Percentiles rank a stretch among this genome's conserved stretches.
phyloP scores from a whole-genome alignment of 2,113 vertebrate genomes.

The Callionymus lyra region DNA sequence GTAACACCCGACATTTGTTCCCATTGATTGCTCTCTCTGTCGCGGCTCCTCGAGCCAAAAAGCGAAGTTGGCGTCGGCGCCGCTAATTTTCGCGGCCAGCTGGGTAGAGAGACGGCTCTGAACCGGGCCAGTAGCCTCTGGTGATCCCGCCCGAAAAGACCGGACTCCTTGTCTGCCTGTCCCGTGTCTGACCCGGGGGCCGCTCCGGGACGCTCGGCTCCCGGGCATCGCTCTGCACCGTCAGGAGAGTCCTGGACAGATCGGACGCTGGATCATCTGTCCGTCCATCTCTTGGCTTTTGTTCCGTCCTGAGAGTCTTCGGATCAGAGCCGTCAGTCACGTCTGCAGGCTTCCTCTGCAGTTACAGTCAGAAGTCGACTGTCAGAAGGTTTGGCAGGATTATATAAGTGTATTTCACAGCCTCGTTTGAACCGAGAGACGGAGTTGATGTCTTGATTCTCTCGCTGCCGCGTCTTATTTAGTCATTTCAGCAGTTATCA shows the following conservation, averaged over 20 bases:
- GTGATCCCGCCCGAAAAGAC: slow-evolving; percentile 12
- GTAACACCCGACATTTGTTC: slow-evolving; percentile 30
- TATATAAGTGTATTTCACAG: slow-evolving; percentile 2
- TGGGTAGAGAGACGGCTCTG: slow-evolving; percentile 1
- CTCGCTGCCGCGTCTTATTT: too few relatives aligned
- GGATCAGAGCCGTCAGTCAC: slow-evolving; percentile 8
- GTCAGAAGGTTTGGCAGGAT: slow-evolving; percentile 13
- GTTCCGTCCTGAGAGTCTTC: slow-evolving; percentile 3
- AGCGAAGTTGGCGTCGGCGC: slow-evolving; percentile 22
- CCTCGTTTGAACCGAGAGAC: too few relatives aligned
- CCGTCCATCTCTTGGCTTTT: background rate
- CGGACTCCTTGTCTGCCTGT: background rate
- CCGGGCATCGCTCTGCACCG: too few relatives aligned
- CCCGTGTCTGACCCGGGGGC: background rate
- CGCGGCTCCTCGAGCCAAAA: slow-evolving; percentile 10
- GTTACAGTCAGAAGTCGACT: slow-evolving; percentile 22
- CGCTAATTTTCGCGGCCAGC: slow-evolving; percentile 17
- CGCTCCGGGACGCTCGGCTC: too few relatives aligned
- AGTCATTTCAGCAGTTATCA: too few relatives aligned
- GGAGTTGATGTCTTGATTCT: too few relatives aligned
- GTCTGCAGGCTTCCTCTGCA: slow-evolving; percentile 1
- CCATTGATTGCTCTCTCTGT: slow-evolving; percentile 26
- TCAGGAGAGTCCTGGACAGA: too few relatives aligned
- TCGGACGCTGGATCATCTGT: too few relatives aligned
- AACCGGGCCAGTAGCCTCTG: slow-evolving; percentile 6